phyloP scores from a whole-genome alignment of 1,140 invertebrate species.

The Habropoda laboriosa region DNA sequence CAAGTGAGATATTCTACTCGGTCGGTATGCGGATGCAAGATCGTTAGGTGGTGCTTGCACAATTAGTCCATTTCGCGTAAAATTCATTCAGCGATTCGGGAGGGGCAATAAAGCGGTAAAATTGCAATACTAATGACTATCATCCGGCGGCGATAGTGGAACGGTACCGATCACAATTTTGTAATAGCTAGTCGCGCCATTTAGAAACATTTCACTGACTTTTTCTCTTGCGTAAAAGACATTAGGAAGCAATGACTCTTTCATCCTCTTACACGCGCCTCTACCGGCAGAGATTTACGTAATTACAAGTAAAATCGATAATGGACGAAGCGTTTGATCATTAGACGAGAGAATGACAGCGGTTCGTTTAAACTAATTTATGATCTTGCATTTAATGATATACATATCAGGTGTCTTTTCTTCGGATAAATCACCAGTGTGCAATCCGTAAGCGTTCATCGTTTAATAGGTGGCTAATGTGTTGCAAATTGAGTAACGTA shows the following conservation, averaged over 20 bases:
- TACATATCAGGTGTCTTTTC: no score
- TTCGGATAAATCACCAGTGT: neutral
- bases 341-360: neutral
- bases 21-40: neutral
- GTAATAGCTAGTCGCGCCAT: neutral
- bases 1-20: neutral
- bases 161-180: neutral
- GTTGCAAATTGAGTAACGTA: no score
- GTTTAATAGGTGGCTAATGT: no score
- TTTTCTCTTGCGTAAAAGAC: conserved; percentile 19
- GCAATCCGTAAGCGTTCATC: neutral
- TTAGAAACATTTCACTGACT: conserved; percentile 4
- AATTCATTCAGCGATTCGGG: neutral
- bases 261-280: neutral
- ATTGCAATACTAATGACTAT: neutral
- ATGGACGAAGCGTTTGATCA: neutral
- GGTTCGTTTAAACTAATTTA: neutral
- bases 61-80: neutral
- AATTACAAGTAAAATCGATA: neutral
- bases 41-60: neutral
- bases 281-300: neutral
- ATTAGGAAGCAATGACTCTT: neutral
- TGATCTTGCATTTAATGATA: neutral
- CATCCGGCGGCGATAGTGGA: neutral
- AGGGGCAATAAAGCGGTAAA: neutral